Evolutionary conservation across 2,888 invertebrate genomes (phyloP).

Genomic region (Brenthis ino): DNA sequence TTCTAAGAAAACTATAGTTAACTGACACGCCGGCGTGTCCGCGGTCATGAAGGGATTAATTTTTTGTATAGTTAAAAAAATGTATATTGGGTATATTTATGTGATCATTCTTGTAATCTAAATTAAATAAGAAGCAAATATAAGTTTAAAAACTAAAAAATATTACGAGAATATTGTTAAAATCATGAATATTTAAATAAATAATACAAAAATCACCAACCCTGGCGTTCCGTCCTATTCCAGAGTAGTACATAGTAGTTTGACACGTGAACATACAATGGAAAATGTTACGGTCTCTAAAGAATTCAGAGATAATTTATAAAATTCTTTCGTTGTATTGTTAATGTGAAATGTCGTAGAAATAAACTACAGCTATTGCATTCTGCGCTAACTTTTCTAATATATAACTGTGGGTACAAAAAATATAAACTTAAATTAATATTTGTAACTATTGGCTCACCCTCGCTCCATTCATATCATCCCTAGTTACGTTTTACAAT

Average conservation of each 20-base stretch:
- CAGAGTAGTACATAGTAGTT: constrained; percentile 20
- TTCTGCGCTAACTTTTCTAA: constrained; percentile 5
- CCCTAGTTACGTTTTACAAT: too few species aligned
- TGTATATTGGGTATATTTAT: too few species aligned
- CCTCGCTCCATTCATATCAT: too few species aligned
- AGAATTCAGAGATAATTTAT: constrained; percentile 36
- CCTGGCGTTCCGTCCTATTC: background rate
- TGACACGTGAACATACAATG: constrained; percentile 33
- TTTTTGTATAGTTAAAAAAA: too few species aligned
- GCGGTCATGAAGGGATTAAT: too few species aligned
- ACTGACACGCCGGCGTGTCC: too few species aligned
- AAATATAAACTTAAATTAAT: background rate
- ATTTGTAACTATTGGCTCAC: background rate
- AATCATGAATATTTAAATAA: background rate
- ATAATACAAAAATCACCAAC: background rate
- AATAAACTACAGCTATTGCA: constrained; percentile 28
- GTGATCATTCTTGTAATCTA: too few species aligned
- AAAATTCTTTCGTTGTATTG: constrained; percentile 30
- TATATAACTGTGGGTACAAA: constrained; percentile 3
- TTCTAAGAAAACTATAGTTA: too few species aligned
- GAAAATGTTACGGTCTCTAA: constrained; percentile 28
- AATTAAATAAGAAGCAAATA: too few species aligned
- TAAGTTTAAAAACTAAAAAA: too few species aligned
- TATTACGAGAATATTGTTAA: background rate
- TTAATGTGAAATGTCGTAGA: constrained; percentile 33